Base-by-base conservation (phyloP, 2,797 vertebrate species). In the Melanotaenia trifasciata region DNA sequence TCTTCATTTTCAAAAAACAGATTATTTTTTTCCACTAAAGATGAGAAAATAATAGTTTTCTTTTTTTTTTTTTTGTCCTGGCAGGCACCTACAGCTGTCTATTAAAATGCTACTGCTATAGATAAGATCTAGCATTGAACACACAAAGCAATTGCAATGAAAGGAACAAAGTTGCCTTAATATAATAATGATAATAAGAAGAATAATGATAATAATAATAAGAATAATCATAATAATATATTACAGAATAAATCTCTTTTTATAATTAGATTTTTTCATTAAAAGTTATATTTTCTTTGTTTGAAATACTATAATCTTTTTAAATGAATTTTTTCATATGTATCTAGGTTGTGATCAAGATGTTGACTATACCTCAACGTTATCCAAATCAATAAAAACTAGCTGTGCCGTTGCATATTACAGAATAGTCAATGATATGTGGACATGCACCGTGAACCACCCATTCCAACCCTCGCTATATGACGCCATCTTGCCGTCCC, bases 351-450 rank as follows among this genome's bases (percentile, higher is more conserved):
- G 94, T 97, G 95, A 97, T 98, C 97, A 95, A 98, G 97, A 96
- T 99, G 97, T 98, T 96, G 97, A 98, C 97, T 98, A 97, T 97
- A 98, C 96, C 97, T 98, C 96, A 97, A 97, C 95, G 95, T 97
- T 97, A 96, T 98, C 96, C 98, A 96, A 97, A 98, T 98, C 96
- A 96, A 95, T 93, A 98, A 98, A 99, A 99, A 97, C 97, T 97
- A 99, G 97, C 97, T 99, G 98, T 99, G 98, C 97, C 96, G 83
- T 98, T 99, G 97, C 97, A 99, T 99, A 98, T 99, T 98, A 99
- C 98, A 97, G 97, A 97, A 97, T 99, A 98, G 98, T 99, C 97
- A 97, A 97, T 98, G 97, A 98, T 98, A 99, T 98, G 98, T 98
- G 96, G 97, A 98, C 98, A 99, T 99, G 98, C 98, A 99, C 96